phyloP scores from a whole-genome alignment of 2,888 invertebrate species.

The Archaeoteleia sp. region DNA sequence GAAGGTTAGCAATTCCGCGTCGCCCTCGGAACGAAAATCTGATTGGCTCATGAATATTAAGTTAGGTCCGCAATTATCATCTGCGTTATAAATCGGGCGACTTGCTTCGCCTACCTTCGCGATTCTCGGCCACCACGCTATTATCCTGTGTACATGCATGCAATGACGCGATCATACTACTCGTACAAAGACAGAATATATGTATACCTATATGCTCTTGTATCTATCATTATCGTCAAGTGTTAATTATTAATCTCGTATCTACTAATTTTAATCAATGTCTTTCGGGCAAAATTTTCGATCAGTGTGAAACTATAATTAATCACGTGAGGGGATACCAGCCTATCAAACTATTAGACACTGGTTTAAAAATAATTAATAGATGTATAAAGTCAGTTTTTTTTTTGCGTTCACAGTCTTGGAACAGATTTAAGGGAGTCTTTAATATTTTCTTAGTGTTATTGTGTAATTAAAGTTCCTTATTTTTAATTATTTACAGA shows the following conservation, averaged over 20 bases:
- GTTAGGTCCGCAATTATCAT: constrained; percentile 75
- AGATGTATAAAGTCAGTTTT: too few relatives aligned
- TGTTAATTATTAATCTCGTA: constrained; percentile 74
- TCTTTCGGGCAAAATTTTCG: constrained; percentile 62
- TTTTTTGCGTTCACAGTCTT: neutral
- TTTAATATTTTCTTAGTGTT: too few relatives aligned
- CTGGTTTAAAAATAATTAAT: too few relatives aligned
- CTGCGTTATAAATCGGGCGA: constrained; percentile 75
- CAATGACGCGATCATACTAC: constrained; percentile 50
- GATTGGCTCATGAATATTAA: constrained; percentile 76
- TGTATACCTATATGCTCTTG: constrained; percentile 28
- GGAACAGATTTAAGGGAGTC: too few relatives aligned
- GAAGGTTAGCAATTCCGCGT: constrained; percentile 65
- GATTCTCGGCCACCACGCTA: constrained; percentile 55
- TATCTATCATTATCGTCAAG: constrained; percentile 68
- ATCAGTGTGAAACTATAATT: constrained; percentile 36
- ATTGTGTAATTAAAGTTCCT: too few relatives aligned
- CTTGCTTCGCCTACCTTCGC: constrained; percentile 61
- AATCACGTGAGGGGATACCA: constrained; percentile 22
- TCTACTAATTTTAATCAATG: constrained; percentile 74
- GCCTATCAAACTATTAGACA: constrained; percentile 24
- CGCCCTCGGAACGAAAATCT: constrained; percentile 72
- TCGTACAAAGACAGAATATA: constrained; percentile 35
- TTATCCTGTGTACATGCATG: constrained; percentile 54
- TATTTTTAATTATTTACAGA: too few relatives aligned